Evolutionary conservation across 2,797 vertebrate genomes (phyloP), one percentile per base, ranked within the genome.

Genomic region (Paratrypauchen microcephalus): DNA sequence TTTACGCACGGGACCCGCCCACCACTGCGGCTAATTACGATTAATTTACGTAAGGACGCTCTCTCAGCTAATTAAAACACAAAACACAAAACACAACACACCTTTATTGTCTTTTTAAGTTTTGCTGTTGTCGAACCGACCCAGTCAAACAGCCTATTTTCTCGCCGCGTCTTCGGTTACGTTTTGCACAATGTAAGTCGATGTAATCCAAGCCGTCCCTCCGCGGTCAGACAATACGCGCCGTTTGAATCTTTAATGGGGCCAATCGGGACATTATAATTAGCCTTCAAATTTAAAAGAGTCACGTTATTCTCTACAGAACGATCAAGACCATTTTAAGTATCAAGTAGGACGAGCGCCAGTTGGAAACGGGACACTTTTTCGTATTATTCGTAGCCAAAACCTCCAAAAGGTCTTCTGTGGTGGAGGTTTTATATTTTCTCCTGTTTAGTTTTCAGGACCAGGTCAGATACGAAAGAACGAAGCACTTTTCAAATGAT

Each of bases 141-240:
- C 16, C 32, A n/a, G 65, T 68, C 56, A 70, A 32, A 64, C 19
- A 3, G 63, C 26, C 70, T 78, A 9, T 30, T 30, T 32, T 70
- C 39, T 70, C 45, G 26, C 0, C 66, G 32, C 57, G 82, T 83
- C 59, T 93, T 88, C 54, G 64, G 84, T 92, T 89, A 83, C 93
- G 0, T 71, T 80, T 68, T 76, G 69, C 61, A 56, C 64, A 68
- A 28, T 5, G 61, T 72, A 72, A 68, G 19, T 1, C 4, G 70
- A 75, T 83, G 92, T 86, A 92, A 93, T 90, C 88, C 86, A 84
- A 93, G 80, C 81, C 86, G 75, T 11, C 13, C 74, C 68, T 69
- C 72, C 71, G 24, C 75, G 73, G 81, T 71, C 75, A 68, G 69
- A 86, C 75, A 88, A 86, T 85, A 73, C 77, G 41, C 61, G 62